A percentile compares a stretch with the other conserved stretches of the same genome.
phyloP scores from a whole-genome alignment of 92 coral and sea anemone species.

The Parazoanthus swiftii region DNA sequence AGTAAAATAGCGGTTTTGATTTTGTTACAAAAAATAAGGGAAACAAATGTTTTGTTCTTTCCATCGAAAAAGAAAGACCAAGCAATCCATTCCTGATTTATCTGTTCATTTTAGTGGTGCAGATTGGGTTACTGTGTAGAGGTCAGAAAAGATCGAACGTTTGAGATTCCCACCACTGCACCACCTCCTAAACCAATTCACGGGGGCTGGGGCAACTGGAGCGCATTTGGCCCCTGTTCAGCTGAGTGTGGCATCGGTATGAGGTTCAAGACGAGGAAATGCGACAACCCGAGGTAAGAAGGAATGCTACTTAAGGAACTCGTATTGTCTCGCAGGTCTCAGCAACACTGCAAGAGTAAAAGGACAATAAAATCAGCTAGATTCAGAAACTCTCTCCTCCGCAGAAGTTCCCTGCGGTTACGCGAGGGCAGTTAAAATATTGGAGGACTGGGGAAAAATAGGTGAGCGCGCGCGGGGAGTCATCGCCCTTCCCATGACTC shows the following conservation, averaged over 20 bases:
- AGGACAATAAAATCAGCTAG: not conserved
- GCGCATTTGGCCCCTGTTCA: slow-evolving; percentile 66
- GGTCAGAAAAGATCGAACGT: slow-evolving; percentile 42
- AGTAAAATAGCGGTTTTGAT: no score
- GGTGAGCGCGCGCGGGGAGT: no score
- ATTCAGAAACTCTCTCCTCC: no score
- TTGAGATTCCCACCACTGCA: slow-evolving; percentile 55
- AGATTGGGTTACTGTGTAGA: slow-evolving; percentile 76
- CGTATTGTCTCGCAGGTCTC: not conserved
- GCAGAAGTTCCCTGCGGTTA: no score
- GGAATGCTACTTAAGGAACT: not conserved
- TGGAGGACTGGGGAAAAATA: no score
- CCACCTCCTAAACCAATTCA: slow-evolving; percentile 75
- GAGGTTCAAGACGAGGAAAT: slow-evolving; percentile 61
- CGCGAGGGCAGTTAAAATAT: no score
- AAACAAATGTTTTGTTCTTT: not conserved
- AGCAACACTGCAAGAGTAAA: not conserved
- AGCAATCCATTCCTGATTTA: not conserved
- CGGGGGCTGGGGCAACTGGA: slow-evolving; percentile 90
- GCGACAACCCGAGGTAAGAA: slow-evolving; percentile 78
- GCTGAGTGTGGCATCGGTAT: slow-evolving; percentile 84
- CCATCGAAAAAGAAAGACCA: not conserved
- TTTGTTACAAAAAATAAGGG: no score
- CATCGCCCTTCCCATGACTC: no score
- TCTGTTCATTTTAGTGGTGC: slow-evolving; percentile 76